Base-by-base conservation (phyloP, 2,888 invertebrate genomes). In the Melanchra persicariae region DNA sequence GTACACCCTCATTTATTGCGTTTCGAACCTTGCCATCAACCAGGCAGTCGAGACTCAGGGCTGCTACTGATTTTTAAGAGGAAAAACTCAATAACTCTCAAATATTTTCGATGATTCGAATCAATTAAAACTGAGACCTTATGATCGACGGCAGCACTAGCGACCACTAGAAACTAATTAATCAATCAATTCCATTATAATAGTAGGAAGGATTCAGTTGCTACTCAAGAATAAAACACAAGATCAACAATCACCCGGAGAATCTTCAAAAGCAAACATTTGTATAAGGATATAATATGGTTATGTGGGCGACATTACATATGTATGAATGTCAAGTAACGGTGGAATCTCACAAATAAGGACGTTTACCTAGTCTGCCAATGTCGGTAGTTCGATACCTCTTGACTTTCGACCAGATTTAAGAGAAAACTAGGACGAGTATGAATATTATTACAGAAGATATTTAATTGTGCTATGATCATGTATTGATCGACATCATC, bases 271-370 rank as follows among this genome's bases (percentile, higher is more conserved):
- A 78, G 47, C 64, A 61, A 64, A 78, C 55, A 69, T 78, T 64
- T 54, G 34, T 72, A 5, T 30, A 63, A 57, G 67, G 58, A 77
- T 49, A 61, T 45, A 64, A 74, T 65, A 81, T 70, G 49, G 67
- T 45, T 60, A 77, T 65, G 80, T 70, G 49, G 67, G 65, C 55
- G 67, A 68, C 55, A 26, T 64, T 66, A 69, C 55, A 34, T 34
- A 76, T 61, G 62, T 63, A 55, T 79, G 60, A 66, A 80, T 80
- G 77, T 64, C 79, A 73, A 73, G n/a, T 80, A 81, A 78, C 80
- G 82, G 82, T 70, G 49, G 60, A 40, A 65, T 55, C 62, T 69
- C n/a, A 54, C 77, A 69, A 80, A 67, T 60, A 77, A 57, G 69
- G 57, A 77, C 55, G 22, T 76, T 76, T 71, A 67, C 52, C 45